phyloP scores from a whole-genome alignment of 2,797 vertebrate genomes.

The Muscicapa comitata region DNA sequence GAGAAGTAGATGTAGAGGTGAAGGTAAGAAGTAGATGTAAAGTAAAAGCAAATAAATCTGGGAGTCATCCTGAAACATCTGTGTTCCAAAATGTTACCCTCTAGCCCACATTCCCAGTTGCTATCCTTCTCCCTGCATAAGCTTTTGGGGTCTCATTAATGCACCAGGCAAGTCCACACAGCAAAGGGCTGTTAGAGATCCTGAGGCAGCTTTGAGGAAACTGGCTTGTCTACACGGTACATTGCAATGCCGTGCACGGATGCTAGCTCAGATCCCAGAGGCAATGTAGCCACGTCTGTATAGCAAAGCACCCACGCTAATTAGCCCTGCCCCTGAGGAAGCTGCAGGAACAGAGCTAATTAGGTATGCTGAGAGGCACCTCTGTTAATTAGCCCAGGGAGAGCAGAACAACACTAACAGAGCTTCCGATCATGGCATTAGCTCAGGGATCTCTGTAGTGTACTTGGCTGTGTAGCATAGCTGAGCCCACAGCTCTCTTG shows the following conservation, averaged over 20 bases:
- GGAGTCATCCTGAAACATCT: not conserved
- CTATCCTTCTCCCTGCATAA: not conserved
- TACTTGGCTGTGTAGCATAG: not conserved
- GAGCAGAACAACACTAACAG: slow-evolving; percentile 8
- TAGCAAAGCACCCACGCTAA: slow-evolving; percentile 45
- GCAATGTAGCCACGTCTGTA: not conserved
- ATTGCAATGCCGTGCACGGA: not conserved
- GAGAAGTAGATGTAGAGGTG: not conserved
- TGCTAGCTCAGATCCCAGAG: slow-evolving; percentile 6
- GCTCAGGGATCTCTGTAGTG: not conserved
- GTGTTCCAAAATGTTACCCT: not conserved
- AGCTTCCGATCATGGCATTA: slow-evolving; percentile 8
- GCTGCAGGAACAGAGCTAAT: slow-evolving; percentile 39
- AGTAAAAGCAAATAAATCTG: not conserved
- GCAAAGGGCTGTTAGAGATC: not conserved
- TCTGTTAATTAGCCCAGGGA: slow-evolving; percentile 40
- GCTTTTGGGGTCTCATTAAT: slow-evolving; percentile 39
- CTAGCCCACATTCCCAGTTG: not conserved
- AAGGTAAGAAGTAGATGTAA: not conserved
- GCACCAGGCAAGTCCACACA: slow-evolving; percentile 10
- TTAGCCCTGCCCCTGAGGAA: slow-evolving; percentile 36
- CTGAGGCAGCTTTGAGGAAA: slow-evolving; percentile 36
- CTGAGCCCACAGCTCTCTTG: not conserved
- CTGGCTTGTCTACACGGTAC: not conserved
- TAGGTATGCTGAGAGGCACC: slow-evolving; percentile 40